Evolutionary conservation across 2,113 vertebrate species (phyloP).

Genomic region (Amphilophus citrinellus): DNA sequence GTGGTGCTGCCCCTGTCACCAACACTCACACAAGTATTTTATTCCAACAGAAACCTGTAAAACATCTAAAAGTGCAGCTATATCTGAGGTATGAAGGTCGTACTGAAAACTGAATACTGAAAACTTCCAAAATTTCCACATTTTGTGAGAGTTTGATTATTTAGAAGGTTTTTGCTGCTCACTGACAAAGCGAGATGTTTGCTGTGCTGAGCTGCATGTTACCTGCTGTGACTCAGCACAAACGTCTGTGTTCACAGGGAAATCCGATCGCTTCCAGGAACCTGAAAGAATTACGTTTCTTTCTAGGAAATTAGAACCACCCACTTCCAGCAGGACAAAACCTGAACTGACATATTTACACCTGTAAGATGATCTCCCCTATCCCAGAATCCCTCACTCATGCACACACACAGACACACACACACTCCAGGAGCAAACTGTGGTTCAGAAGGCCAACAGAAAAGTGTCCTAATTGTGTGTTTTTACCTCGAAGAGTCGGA

Average conservation of each 20-base stretch:
- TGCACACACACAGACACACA: too few species aligned
- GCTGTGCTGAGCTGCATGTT: too few species aligned
- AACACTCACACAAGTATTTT: too few species aligned
- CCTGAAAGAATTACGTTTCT: not conserved
- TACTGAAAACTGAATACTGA: not conserved
- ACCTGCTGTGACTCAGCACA: too few species aligned
- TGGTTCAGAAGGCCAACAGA: not conserved
- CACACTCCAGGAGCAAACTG: too few species aligned
- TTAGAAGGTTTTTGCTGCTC: too few species aligned
- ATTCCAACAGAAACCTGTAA: not conserved
- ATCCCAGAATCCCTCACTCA: not conserved
- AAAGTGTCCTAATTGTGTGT: not conserved
- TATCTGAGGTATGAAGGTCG: not conserved
- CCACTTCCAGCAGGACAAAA: not conserved
- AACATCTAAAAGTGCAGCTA: not conserved
- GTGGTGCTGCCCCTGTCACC: not conserved
- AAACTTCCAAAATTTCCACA: not conserved
- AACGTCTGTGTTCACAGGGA: not conserved
- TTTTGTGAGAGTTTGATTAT: too few species aligned
- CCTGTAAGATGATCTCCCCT: not conserved
- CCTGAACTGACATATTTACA: too few species aligned
- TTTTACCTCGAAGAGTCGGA: constrained; percentile 93
- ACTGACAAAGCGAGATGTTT: too few species aligned
- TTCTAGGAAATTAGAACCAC: not conserved
- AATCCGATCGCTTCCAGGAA: too few species aligned